phyloP scores from a whole-genome alignment of 2,113 vertebrate genomes.

The Fregetta grallaria region DNA sequence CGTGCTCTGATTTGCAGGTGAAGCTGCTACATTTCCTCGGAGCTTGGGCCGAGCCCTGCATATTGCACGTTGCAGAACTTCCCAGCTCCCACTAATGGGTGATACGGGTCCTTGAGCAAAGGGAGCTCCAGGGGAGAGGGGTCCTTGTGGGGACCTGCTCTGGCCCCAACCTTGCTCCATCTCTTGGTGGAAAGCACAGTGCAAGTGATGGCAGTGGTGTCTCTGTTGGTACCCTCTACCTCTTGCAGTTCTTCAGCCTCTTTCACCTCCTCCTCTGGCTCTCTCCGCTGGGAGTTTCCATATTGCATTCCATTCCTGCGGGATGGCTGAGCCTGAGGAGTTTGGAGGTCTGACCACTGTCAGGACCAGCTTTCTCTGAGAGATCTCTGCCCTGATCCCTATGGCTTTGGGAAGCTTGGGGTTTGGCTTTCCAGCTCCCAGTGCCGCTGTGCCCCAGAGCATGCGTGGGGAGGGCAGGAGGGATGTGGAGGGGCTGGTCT shows the following conservation, averaged over 20 bases:
- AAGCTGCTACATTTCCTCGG: not conserved
- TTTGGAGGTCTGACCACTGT: too few species aligned
- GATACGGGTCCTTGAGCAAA: not conserved
- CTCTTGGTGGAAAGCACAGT: not conserved
- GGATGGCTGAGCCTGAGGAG: not conserved
- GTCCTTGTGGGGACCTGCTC: too few species aligned
- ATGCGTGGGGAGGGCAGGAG: not conserved
- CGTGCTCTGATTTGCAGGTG: not conserved
- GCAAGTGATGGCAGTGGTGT: not conserved
- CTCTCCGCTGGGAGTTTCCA: not conserved
- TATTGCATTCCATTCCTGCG: not conserved
- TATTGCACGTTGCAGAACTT: accelerated
- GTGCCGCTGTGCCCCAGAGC: not conserved
- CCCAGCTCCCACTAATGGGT: not conserved
- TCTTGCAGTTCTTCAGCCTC: not conserved
- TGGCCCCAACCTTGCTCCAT: not conserved
- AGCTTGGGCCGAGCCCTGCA: not conserved
- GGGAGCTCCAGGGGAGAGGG: not conserved
- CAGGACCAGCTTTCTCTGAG: not conserved
- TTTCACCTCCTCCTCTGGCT: not conserved
- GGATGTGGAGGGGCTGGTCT: too few species aligned
- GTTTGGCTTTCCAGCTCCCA: not conserved
- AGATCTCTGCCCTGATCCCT: not conserved
- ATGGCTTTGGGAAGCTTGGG: not conserved
- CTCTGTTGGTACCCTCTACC: not conserved